Evolutionary conservation across 2,888 invertebrate genomes (phyloP), one percentile per base, ranked within the genome.

Genomic region (Rhagonycha lutea): DNA sequence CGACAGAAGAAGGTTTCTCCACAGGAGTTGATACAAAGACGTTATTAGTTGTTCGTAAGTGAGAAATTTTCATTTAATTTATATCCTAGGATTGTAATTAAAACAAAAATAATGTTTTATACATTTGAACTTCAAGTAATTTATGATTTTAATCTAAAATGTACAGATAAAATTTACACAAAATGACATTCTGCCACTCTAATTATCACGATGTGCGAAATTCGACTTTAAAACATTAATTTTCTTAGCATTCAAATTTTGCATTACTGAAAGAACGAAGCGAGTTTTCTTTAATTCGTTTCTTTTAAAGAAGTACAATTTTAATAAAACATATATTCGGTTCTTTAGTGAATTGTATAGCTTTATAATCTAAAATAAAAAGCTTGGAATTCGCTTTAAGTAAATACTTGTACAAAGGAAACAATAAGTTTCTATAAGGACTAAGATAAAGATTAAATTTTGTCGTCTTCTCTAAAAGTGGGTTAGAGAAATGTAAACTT

Each of bases 41-140:
- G 82, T 92, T 95, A 86, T 92, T 93, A 83, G 93, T 95, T 83
- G 92, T 95, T 76, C 93, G 95, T 95, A 89, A 92, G 93, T 84
- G 72, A 67, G 67, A 77, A 69, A 72, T 73, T 70, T 32, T 61
- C 68, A 60, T 72, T 60, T 60, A 72, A 72, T 72, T 72, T 72
- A 65, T 65, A 65, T 26, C 63, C 26, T 24, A 14, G n/a, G 24
- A 65, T 65, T 65, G 63, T 24, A 65, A 65, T 65, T 65, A 65
- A 65, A 65, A 65, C 63, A 65, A 24, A 65, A 65, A 7, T 65
- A 65, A 65, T 65, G 63, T 24, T 24, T 65, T 26, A 65, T 65
- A 65, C 23, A 65, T 24, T 65, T 65, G 63, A 65, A 18, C 26
- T 65, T 65, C n/a, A 24, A 65, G n/a, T 65, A 65, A 65, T 65